Evolutionary conservation across 92 coral and sea anemone genomes (phyloP), one percentile per base, ranked within the genome.

Genomic region (Actinernus sp.): DNA sequence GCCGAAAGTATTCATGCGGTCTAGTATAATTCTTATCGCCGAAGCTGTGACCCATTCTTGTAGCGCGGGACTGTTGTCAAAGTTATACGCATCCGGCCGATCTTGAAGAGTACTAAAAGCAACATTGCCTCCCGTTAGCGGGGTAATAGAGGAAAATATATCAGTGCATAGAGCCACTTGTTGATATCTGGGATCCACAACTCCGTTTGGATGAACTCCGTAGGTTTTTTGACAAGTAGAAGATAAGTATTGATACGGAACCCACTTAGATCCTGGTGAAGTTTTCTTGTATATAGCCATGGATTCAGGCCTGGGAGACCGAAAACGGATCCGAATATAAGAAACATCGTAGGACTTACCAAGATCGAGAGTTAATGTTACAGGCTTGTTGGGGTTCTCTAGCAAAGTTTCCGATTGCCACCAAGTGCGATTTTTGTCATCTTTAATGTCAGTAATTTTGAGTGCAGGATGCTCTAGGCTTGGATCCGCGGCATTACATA

Each of bases 11-110:
- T 95, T 95, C 88, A 95, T 83, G 14, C 97, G 88, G 49, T 79
- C 89, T 20, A 95, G 75, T 63, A 83, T 88, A 37, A 95, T 91
- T 18, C 94, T 74, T 5, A 95, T 81, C 13, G 97, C 86, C 21
- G 85, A 86, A 0, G 88, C 96, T 7, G 95, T 88, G 24, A 95
- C 97, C 99, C 99, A 95, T 40, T 95, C 90, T 69, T 95, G 99
- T 22, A 95, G 55, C 8, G 91, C 77, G 3, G 92, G 92, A 24
- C 88, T 67, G 70, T 66, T 58, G 23, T 95, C 99, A 48, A 95
- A 91, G 46, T 88, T 85, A 25, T 83, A 65, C 26, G 92, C 90
- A 26, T 87, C 98, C 16, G 97, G 92, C 9, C 99, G 68, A 14
- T 90, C 91, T 49, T 85, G 64, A 11, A 95, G 66, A 29, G 99